Conservation (phyloP, 2,113 vertebrate genomes). For the Xiphophorus maculatus region DNA sequence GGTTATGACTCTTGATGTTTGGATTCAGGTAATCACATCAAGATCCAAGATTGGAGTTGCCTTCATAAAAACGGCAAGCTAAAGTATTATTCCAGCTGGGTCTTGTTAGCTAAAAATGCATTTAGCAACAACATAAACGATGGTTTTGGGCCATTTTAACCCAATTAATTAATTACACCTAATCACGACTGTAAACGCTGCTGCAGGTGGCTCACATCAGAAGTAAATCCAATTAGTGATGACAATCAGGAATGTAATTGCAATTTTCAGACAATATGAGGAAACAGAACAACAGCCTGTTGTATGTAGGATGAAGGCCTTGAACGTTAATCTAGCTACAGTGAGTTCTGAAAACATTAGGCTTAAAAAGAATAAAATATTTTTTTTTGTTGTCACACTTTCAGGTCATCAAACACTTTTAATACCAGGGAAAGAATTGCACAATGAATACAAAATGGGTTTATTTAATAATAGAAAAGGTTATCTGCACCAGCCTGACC, state of each 20-base stretch:
- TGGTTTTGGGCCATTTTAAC: conserved; percentile 31
- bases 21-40: conserved; percentile 24
- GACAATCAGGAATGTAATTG: conserved; percentile 8
- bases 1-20: conserved; percentile 18
- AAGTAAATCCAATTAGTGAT: conserved; percentile 30
- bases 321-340: too few relatives aligned
- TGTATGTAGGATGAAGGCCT: too few relatives aligned
- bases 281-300: neutral
- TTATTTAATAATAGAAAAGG: too few relatives aligned
- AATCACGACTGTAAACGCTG: conserved; percentile 32
- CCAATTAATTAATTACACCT: conserved; percentile 37
- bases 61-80: conserved; percentile 21
- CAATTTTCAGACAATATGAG: conserved; percentile 2
- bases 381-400: too few relatives aligned
- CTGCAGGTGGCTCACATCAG: conserved; percentile 29
- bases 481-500: too few relatives aligned
- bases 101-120: conserved; percentile 10
- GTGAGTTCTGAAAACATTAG: too few relatives aligned
- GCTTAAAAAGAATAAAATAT: too few relatives aligned
- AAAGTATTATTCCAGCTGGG: conserved; percentile 13
- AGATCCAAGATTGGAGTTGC: conserved; percentile 25
- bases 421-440: too few relatives aligned
- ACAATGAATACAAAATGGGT: too few relatives aligned
- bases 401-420: too few relatives aligned
- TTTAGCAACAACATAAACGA: conserved; percentile 23